Base-by-base conservation (phyloP, 2,113 vertebrate genomes). In the Chloebia gouldiae region DNA sequence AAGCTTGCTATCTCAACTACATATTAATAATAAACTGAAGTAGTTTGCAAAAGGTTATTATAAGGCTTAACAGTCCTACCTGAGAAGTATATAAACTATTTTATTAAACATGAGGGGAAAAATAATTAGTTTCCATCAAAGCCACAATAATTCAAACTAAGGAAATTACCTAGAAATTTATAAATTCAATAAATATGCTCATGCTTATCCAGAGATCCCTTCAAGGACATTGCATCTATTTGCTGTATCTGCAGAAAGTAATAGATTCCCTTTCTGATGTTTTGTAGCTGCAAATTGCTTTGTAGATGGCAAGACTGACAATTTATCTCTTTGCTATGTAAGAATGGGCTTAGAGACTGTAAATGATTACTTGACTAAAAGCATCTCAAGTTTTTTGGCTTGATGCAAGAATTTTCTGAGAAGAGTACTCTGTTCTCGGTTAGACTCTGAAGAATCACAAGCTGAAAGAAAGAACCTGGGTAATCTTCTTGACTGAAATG, bases 111-210 rank as follows among this genome's bases (percentile, higher is more conserved):
- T 6, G 27, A 86, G 8, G 37, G 28, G 3, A 6, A 76, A 61
- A 53, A 33, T 11, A 64, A 87, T 47, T 80, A 31, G 27, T 71
- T 86, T 91, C 51, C 11, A 64, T 71, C 69, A 83, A 90, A 79
- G 40, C 28, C 28, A 42, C 3, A 2, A 19, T 15, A 78, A 49
- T 61, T 93, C 44, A 75, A 68, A 76, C 40, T 42, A 49, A 92
- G 9, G 11, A 94, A 93, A 81, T 75, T 71, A 84, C 69, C 24
- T 81, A 86, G 27, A 13, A 81, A 77, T 83, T 88, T 71, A 84
- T 47, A 93, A 91, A 95, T 66, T 79, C 73, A 95, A 89, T 84
- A 96, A 94, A 88, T 86, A 94, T 35, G 28, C 16, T 83, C 6
- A 1, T 14, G 2, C 51, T 81, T 93, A 84, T 30, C 53, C 56